These are phyloP conservation scores for Molossus alvarezi DNA, from an alignment of 2,797 vertebrate species.

Conservation along the genomic window DNA sequence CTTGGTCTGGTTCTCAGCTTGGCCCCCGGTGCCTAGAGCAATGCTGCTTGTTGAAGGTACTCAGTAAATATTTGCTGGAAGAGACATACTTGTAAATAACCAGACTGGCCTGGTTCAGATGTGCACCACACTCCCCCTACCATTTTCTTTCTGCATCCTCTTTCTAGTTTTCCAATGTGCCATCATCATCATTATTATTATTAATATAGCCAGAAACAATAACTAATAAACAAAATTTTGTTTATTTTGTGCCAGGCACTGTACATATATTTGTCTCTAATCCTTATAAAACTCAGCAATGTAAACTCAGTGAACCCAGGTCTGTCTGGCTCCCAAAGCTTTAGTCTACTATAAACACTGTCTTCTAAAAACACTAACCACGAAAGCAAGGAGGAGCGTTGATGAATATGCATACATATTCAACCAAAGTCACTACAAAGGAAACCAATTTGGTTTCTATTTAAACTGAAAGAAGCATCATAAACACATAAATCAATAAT, in stretches of 20 bases:
- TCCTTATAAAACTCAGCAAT: conserved; percentile 65
- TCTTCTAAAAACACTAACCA: background rate
- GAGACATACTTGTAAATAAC: conserved; percentile 24
- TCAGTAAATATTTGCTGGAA: background rate
- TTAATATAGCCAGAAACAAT: background rate
- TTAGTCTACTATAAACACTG: conserved; percentile 40
- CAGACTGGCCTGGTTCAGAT: background rate
- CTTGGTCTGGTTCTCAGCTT: background rate
- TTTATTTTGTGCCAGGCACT: conserved; percentile 61
- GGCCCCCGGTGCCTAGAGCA: background rate
- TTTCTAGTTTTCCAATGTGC: background rate
- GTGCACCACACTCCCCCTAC: background rate
- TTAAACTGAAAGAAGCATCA: conserved; percentile 56
- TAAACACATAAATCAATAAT: background rate
- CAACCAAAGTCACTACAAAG: background rate
- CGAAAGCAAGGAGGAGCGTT: background rate
- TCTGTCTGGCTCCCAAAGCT: conserved; percentile 26
- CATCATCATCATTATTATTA: background rate
- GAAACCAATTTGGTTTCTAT: conserved; percentile 58
- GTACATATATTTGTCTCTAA: conserved; percentile 58
- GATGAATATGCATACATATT: background rate
- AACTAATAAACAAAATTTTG: conserved; percentile 35
- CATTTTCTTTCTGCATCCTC: background rate
- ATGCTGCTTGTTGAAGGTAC: background rate
- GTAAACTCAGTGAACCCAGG: conserved; percentile 56